Evolutionary conservation across 2,113 vertebrate genomes (phyloP), one percentile per base, ranked within the genome.

Genomic region (Ardeotis arabs): DNA sequence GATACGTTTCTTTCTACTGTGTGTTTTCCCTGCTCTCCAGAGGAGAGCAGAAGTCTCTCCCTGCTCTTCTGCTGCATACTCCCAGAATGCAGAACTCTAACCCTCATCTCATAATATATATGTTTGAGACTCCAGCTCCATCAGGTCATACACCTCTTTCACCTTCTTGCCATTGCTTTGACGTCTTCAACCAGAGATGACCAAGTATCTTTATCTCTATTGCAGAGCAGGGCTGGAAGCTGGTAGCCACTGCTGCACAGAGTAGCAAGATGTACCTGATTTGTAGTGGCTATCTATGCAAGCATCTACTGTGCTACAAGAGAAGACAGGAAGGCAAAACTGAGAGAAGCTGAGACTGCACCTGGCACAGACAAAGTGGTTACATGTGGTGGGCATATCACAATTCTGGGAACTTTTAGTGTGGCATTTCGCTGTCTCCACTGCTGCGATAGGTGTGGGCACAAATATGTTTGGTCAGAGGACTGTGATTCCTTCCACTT

Each of bases 221-320:
- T 50, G 55, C n/a, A 41, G 44, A 33, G 39, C 66, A 52, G 52
- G 45, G 25, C 23, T 82, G 76, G 66, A 69, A 64, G 44, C 66
- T 78, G 47, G 47, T 22, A 66, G 45, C 24, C 16, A 5, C 8
- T 55, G 64, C 28, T 55, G 3, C 0, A 1, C 19, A 20, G 18
- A 9, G 4, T 6, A 73, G 49, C 11, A 29, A 35, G 45, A 10
- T 29, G 25, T 24, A 28, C 29, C 13, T 25, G 62, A 1, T 74
- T 10, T 70, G 50, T 47, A 24, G 23, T 9, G 47, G 23, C 33
- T 69, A 12, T 18, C 33, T 47, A 1, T 44, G 33, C 12, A 23
- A 68, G 24, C 1, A 1, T 45, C 27, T 53, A 1, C 47, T 75
- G 21, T 45, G 44, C 47, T 11, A 1, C 0, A 1, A 59, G 49